Base-by-base conservation (phyloP, 2,888 invertebrate species). In the Boloria euphrosyne region DNA sequence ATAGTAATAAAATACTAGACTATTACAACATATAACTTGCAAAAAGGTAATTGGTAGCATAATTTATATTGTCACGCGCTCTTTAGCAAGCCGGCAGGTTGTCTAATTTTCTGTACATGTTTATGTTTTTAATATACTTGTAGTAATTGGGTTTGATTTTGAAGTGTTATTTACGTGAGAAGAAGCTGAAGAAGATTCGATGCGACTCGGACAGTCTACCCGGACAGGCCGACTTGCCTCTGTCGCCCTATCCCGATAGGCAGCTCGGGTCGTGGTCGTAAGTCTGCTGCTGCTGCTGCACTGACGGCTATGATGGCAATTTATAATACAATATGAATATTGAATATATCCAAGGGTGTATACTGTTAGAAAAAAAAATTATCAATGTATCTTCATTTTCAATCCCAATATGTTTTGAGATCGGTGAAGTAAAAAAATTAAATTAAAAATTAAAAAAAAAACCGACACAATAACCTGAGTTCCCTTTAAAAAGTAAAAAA, bases 171-270 rank as follows among this genome's bases (percentile, higher is more conserved):
- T 49, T 17, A 14, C 22, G 49, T 44, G 57, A 57, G 47, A 49
- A 67, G 47, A 50, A 31, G 61, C 14, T 0, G 3, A 43, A 47
- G 62, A 62, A 51, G 55, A 44, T 47, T 62, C 52, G 57, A 59
- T 65, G 47, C 74, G 81, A 76, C 82, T 78, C 74, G 83, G 80
- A 88, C 89, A 90, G 89, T 90, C 89, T 89, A 89, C 86, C 86
- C 87, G 88, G 87, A 89, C 89, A 89, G 89, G 88, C 88, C 87
- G 87, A 81, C 76, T 73, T 82, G 68, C 59, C 71, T 47, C 55
- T 66, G 77, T 83, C 86, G 86, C 80, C 82, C 85, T 83, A 80
- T 65, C 76, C 81, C 80, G 82, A 73, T 74, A 89, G 85, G 74
- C 84, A 75, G 85, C 80, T 79, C 80, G 74, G 80, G 80, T 77